Evolutionary conservation across 2,113 vertebrate species (phyloP).

Genomic region (Naja naja): DNA sequence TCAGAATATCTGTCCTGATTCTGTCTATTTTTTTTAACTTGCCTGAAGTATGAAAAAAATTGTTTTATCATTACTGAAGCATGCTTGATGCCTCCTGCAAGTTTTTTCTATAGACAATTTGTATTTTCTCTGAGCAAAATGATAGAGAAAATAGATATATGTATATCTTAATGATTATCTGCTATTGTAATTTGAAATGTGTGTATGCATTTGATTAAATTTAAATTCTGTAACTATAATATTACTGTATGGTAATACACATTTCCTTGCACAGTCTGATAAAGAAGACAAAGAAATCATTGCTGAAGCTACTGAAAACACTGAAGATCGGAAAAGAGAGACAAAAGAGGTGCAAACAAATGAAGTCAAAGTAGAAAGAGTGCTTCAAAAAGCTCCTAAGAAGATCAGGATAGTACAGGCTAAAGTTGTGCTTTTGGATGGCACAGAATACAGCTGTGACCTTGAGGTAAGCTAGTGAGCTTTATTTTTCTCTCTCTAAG

Average conservation of each 20-base stretch:
- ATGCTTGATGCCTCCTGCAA: background rate
- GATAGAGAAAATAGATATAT: background rate
- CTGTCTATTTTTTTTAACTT: background rate
- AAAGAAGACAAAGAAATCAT: conserved; percentile 76
- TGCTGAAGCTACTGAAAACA: conserved; percentile 62
- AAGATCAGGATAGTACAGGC: conserved; percentile 89
- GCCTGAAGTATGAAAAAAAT: background rate
- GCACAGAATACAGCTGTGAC: conserved; percentile 85
- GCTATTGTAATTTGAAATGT: background rate
- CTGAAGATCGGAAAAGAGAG: conserved; percentile 67
- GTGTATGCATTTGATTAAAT: background rate
- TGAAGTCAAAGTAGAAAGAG: conserved; percentile 66
- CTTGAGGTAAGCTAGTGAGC: conserved; percentile 82
- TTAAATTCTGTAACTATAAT: background rate
- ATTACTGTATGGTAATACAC: background rate
- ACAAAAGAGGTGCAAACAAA: conserved; percentile 72
- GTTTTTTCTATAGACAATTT: background rate
- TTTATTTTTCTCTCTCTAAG: background rate
- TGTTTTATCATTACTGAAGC: background rate
- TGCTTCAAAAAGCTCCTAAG: conserved; percentile 79
- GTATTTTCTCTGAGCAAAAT: background rate
- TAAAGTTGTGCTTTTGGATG: conserved; percentile 87
- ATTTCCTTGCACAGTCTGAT: conserved; percentile 69
- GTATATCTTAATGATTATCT: background rate
- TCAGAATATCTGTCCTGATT: background rate